These are phyloP conservation scores for Acyrthosiphon pisum DNA, from an alignment of 1,140 invertebrate genomes.

Conservation along the genomic window DNA sequence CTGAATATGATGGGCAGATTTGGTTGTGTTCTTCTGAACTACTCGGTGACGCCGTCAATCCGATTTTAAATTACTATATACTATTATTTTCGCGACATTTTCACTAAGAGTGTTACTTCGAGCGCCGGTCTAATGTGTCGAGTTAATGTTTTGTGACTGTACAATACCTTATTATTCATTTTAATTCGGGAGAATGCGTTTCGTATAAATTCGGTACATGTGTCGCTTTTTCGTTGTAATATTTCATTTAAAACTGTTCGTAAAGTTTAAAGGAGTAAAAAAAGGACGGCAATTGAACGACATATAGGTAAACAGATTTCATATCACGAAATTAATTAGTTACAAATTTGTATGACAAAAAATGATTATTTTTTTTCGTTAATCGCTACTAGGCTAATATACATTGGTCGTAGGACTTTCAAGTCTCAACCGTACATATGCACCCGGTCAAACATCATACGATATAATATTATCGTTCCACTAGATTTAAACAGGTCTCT, in stretches of 20 bases:
- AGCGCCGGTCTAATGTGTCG: neutral
- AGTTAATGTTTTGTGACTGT: neutral
- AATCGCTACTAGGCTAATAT: neutral
- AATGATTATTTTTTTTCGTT: too few relatives aligned
- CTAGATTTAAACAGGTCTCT: neutral
- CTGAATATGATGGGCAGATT: neutral
- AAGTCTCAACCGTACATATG: neutral
- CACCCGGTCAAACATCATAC: neutral
- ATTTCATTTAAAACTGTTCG: neutral
- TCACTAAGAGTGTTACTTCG: neutral
- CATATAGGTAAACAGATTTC: neutral
- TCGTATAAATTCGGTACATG: neutral
- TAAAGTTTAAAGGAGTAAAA: neutral
- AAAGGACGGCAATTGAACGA: neutral
- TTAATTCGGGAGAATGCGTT: neutral
- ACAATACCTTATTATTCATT: neutral
- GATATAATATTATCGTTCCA: neutral
- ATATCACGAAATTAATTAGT: neutral
- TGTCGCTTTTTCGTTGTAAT: neutral
- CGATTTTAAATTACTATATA: neutral
- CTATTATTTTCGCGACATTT: neutral
- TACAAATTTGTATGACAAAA: neutral
- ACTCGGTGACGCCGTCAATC: neutral
- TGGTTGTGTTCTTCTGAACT: neutral
- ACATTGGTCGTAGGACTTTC: neutral